Evolutionary conservation across 2,888 invertebrate genomes (phyloP).

Genomic region (Leucoma salicis): DNA sequence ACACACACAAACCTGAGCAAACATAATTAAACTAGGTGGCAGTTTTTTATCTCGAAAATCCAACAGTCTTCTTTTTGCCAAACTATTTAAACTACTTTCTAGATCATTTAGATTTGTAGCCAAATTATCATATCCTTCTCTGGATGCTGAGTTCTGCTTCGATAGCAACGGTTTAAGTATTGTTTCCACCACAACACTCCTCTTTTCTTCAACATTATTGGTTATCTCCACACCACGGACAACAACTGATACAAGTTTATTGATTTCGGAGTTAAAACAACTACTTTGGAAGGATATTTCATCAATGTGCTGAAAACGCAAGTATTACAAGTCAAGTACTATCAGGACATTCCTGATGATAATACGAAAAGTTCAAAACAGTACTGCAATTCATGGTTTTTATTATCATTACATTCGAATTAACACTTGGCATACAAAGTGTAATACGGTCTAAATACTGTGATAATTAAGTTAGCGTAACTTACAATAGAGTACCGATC

Average conservation of each 20-base stretch:
- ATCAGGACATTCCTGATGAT: too few relatives aligned
- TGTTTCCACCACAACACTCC: conserved; percentile 69
- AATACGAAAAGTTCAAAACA: background rate
- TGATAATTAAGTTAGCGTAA: conserved; percentile 22
- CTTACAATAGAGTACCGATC: conserved; percentile 90
- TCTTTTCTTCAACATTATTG: conserved; percentile 85
- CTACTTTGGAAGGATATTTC: conserved; percentile 93
- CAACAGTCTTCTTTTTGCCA: conserved; percentile 56
- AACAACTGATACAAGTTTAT: conserved; percentile 91
- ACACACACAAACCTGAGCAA: conserved; percentile 86
- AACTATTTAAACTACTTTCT: conserved; percentile 38
- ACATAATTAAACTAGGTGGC: conserved; percentile 89
- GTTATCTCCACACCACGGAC: conserved; percentile 90
- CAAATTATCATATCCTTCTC: conserved; percentile 35
- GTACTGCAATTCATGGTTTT: too few relatives aligned
- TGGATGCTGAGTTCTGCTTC: conserved; percentile 64
- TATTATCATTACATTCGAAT: too few relatives aligned
- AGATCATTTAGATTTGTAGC: conserved; percentile 30
- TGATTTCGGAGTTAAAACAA: conserved; percentile 93
- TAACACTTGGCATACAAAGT: too few relatives aligned
- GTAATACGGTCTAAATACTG: conserved; percentile 1
- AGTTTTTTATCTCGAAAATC: conserved; percentile 90
- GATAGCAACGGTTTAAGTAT: conserved; percentile 75
- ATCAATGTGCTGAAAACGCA: conserved; percentile 87
- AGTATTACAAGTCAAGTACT: too few relatives aligned